Evolutionary conservation across 2,888 invertebrate species (phyloP).

Genomic region (Oasisia sp.): DNA sequence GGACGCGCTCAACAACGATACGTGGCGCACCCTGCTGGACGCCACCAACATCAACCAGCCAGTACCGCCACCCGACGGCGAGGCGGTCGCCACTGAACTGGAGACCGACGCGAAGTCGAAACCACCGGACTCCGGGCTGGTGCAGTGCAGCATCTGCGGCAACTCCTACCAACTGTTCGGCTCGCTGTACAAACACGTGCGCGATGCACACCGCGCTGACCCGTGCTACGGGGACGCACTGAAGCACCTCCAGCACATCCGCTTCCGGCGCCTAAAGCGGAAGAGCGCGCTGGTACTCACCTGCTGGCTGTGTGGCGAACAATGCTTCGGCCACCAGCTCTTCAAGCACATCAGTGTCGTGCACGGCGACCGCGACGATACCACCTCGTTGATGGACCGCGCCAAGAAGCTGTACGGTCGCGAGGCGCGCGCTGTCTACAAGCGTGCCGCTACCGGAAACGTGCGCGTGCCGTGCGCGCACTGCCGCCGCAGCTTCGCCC

Average conservation of each 20-base stretch:
- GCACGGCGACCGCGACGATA: neutral
- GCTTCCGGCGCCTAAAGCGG: neutral
- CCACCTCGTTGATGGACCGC: neutral
- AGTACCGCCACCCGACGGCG: neutral
- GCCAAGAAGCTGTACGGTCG: neutral
- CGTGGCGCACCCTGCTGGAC: neutral
- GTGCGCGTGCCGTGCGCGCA: neutral
- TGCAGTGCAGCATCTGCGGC: neutral
- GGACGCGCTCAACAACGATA: neutral
- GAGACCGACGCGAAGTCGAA: neutral
- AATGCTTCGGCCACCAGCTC: slow-evolving; percentile 6
- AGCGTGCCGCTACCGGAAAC: neutral
- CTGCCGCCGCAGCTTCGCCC: neutral
- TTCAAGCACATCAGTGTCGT: slow-evolving; percentile 4
- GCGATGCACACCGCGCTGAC: neutral
- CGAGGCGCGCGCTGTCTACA: neutral
- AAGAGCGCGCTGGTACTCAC: neutral
- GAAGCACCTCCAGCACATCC: neutral
- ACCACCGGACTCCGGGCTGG: neutral
- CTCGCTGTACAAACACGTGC: slow-evolving; percentile 7
- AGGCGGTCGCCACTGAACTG: neutral
- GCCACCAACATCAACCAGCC: neutral
- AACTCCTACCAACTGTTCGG: neutral
- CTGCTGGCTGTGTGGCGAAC: neutral
- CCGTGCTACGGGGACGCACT: neutral